These are phyloP conservation scores for Polydrusus tereticollis DNA, from an alignment of 2,888 invertebrate genomes.

Conservation along the genomic window DNA sequence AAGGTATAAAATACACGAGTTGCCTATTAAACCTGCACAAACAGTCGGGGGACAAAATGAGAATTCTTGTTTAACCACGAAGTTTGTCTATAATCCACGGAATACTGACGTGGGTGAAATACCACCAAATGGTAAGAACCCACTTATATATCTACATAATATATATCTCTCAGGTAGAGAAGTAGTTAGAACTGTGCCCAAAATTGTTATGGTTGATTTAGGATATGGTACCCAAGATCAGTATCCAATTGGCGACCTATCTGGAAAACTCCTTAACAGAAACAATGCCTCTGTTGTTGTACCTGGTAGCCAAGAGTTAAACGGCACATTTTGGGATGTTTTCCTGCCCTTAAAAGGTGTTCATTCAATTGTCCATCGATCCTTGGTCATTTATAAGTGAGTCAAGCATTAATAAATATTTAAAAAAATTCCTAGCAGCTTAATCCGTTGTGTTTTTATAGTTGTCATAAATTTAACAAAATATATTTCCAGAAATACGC, in stretches of 20 bases:
- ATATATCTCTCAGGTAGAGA: neutral
- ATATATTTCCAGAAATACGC: conserved; percentile 68
- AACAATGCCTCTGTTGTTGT: conserved; percentile 79
- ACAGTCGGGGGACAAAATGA: conserved; percentile 65
- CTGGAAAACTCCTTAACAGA: conserved; percentile 85
- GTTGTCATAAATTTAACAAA: neutral
- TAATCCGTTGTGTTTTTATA: neutral
- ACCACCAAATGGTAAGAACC: conserved; percentile 79
- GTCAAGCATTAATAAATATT: conserved; percentile 31
- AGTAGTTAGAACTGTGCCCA: too few relatives aligned
- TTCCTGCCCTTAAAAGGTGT: conserved; percentile 87
- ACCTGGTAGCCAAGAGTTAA: conserved; percentile 80
- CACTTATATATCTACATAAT: too few relatives aligned
- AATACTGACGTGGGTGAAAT: conserved; percentile 69
- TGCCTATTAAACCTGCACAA: conserved; percentile 75
- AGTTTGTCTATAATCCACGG: conserved; percentile 83
- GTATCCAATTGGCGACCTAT: conserved; percentile 90
- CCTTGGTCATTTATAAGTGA: conserved; percentile 83
- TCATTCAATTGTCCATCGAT: conserved; percentile 84
- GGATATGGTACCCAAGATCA: conserved; percentile 89
- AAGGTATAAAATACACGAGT: conserved; percentile 77
- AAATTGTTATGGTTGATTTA: too few relatives aligned
- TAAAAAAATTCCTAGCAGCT: neutral
- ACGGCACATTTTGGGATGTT: conserved; percentile 84
- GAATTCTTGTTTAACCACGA: conserved; percentile 78